Evolutionary conservation across 2,888 invertebrate genomes (phyloP).

Genomic region (Tinea trinotella): DNA sequence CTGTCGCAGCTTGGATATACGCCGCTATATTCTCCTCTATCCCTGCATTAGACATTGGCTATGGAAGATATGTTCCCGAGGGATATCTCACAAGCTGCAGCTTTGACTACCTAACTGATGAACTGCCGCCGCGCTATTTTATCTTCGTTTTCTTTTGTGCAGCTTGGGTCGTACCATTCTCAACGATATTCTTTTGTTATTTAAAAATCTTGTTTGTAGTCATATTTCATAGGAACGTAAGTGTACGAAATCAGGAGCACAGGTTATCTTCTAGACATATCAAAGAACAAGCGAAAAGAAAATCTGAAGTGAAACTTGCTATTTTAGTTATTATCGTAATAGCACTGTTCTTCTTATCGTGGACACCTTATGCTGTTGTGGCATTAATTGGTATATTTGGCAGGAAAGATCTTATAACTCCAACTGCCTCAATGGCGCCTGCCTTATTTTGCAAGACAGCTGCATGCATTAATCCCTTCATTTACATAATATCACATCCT

Average conservation of each 20-base stretch:
- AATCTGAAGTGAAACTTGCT: conserved; percentile 81
- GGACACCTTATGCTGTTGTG: conserved; percentile 87
- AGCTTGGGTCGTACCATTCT: conserved; percentile 82
- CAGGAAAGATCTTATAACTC: conserved; percentile 75
- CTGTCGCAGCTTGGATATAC: conserved; percentile 81
- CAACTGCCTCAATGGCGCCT: conserved; percentile 81
- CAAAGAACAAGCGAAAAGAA: conserved; percentile 75
- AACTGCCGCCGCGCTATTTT: conserved; percentile 73
- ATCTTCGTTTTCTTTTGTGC: conserved; percentile 83
- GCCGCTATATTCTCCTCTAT: conserved; percentile 78
- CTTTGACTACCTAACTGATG: conserved; percentile 86
- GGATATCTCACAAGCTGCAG: conserved; percentile 89
- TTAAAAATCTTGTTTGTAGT: conserved; percentile 78
- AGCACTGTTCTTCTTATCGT: conserved; percentile 82
- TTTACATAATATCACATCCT: conserved; percentile 86
- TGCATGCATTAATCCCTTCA: conserved; percentile 85
- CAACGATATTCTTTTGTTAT: conserved; percentile 81
- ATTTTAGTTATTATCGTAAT: conserved; percentile 79
- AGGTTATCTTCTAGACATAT: conserved; percentile 68
- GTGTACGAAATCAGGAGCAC: conserved; percentile 57
- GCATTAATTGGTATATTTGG: conserved; percentile 82
- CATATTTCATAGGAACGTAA: conserved; percentile 58
- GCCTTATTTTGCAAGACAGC: conserved; percentile 86
- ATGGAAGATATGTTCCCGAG: conserved; percentile 85
- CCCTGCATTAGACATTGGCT: conserved; percentile 79